These are phyloP conservation scores for Thaumatotibia leucotreta DNA, from an alignment of 1,140 invertebrate species.

Conservation along the genomic window DNA sequence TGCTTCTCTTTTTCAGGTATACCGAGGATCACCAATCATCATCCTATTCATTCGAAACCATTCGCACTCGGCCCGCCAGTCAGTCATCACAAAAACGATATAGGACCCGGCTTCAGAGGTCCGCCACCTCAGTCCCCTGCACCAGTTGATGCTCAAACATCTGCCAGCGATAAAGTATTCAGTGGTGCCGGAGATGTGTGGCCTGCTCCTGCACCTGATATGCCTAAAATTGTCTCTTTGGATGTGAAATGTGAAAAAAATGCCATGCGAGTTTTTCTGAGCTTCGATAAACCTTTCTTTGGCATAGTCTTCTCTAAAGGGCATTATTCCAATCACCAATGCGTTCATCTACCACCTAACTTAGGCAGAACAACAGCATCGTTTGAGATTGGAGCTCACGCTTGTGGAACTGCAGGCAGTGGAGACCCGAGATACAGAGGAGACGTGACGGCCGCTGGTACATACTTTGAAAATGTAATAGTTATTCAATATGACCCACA, in stretches of 20 bases:
- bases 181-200: constrained; percentile 85
- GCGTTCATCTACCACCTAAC: constrained; percentile 93
- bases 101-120: constrained; percentile 79
- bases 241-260: constrained; percentile 97
- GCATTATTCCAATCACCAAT: constrained; percentile 94
- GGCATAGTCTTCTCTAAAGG: constrained; percentile 96
- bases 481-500: constrained; percentile 96
- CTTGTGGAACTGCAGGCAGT: constrained; percentile 94
- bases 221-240: constrained; percentile 93
- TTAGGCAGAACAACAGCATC: constrained; percentile 90
- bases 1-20: constrained; percentile 53
- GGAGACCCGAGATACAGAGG: constrained; percentile 92
- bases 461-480: constrained; percentile 96
- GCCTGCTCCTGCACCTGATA: constrained; percentile 88
- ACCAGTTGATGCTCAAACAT: constrained; percentile 70
- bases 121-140: constrained; percentile 78
- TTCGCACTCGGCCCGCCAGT: constrained; percentile 69
- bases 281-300: constrained; percentile 96
- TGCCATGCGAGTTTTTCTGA: constrained; percentile 93
- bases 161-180: constrained; percentile 72
- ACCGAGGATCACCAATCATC: constrained; percentile 70
- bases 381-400: constrained; percentile 93
- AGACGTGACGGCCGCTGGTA: constrained; percentile 90
- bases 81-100: constrained; percentile 71
- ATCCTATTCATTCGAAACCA: constrained; percentile 68